phyloP scores from a whole-genome alignment of 2,797 vertebrate species.

The Tarsius wallacei region DNA sequence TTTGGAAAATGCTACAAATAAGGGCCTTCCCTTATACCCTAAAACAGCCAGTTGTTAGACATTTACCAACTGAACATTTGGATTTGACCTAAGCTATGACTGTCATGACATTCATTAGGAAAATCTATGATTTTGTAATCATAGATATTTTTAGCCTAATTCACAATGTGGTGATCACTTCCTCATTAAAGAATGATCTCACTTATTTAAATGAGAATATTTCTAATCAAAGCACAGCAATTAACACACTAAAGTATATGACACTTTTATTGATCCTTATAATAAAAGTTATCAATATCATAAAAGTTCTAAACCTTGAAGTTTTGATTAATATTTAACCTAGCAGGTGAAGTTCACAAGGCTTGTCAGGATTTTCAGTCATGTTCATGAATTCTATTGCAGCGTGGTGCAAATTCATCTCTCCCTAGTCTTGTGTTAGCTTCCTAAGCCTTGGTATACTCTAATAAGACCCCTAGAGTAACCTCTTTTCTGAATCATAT shows the following conservation, averaged over 20 bases:
- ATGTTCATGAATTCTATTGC: slow-evolving; percentile 32
- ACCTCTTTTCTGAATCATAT: slow-evolving; percentile 55
- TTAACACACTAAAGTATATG: neutral
- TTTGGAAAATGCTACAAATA: neutral
- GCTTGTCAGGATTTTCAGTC: slow-evolving; percentile 24
- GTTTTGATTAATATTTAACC: neutral
- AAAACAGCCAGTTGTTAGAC: neutral
- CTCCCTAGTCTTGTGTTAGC: neutral
- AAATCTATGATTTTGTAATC: neutral
- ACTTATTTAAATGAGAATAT: neutral
- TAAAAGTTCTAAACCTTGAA: slow-evolving; percentile 26
- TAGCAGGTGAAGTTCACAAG: neutral
- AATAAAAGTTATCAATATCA: neutral
- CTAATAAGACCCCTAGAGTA: slow-evolving; percentile 69
- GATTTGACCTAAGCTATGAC: neutral
- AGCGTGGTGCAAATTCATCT: slow-evolving; percentile 49
- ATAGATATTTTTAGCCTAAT: neutral
- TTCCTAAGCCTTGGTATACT: slow-evolving; percentile 63
- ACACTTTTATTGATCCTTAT: neutral
- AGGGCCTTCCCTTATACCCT: neutral
- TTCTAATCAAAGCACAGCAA: neutral
- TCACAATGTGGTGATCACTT: neutral
- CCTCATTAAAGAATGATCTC: neutral
- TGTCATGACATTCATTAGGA: neutral
- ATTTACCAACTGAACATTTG: neutral